Evolutionary conservation across 2,888 invertebrate species (phyloP), one percentile per base, ranked within the genome.

Genomic region (Diabrotica balteata): DNA sequence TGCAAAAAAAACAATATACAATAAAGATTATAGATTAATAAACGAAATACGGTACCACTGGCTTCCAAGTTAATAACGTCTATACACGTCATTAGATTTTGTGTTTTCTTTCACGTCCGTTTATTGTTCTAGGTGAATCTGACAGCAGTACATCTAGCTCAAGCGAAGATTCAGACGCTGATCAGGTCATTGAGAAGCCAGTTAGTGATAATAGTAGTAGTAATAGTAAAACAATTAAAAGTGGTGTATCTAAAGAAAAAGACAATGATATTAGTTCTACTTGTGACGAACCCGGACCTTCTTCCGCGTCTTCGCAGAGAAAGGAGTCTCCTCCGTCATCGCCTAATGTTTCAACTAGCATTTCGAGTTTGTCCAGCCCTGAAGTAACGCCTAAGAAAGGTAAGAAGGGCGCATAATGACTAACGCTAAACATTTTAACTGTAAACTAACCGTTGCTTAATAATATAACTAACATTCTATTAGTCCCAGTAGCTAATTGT

Each of bases 311-410:
- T 17, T 43, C 47, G 10, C 64, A 66, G n/a, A 70, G 70, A 50
- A 58, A 59, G 11, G 8, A 63, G 1, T 67, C 68, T 1, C 64
- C 68, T 7, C 57, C 67, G 7, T 70, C 65, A 4, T 71, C 74
- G 22, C 70, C 73, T 45, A 72, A 71, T 46, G 66, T 74, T 45
- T 73, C 76, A 10, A 74, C 76, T 7, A 74, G 71, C 51, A 65
- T 72, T 45, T 74, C 75, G 4, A 77, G 75, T 62, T 61, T 76
- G 22, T 75, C 75, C n/a, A 76, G 75, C 64, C 73, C 75, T 3
- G 75, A 77, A 59, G 51, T 68, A 9, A 54, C 72, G 32, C 64
- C 64, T 58, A 59, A 51, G 10, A 61, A 54, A 61, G 61, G 66
- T 61, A 54, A 45, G 17, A 32, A 32, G 32, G 32, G 32, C 32